Percentiles rank a stretch among this genome's conserved stretches.
phyloP scores from a whole-genome alignment of 2,113 vertebrate species.

The Gorsachius goisagi region DNA sequence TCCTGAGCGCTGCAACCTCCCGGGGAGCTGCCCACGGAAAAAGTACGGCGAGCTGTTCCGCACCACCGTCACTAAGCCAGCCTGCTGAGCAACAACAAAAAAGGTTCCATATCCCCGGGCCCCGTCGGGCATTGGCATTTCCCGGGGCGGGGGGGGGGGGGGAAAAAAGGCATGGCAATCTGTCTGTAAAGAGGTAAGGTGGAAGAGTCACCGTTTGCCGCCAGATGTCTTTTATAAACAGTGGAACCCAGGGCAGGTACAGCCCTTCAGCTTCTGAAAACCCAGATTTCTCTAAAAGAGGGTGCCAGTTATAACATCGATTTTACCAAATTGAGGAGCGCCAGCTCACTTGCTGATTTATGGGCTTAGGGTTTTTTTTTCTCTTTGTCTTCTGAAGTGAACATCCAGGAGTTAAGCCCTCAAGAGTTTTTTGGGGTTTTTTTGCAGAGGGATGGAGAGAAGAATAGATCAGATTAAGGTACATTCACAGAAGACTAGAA shows the following conservation, averaged over 20 bases:
- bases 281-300: not conserved
- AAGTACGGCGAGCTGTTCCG: not conserved
- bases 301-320: not conserved
- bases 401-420: not conserved
- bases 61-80: too few species aligned
- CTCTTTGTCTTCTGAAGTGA: not conserved
- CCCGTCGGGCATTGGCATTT: not conserved
- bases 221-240: not conserved
- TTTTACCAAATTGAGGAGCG: not conserved
- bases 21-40: too few species aligned
- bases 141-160: too few species aligned
- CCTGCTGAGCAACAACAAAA: not conserved
- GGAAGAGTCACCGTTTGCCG: too few species aligned
- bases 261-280: not conserved
- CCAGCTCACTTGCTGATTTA: not conserved
- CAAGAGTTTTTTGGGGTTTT: not conserved
- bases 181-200: not conserved
- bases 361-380: not conserved
- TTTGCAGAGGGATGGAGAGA: not conserved
- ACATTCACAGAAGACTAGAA: not conserved
- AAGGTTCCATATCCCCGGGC: fast-evolving
- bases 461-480: not conserved
- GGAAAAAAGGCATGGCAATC: not conserved
- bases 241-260: not conserved
- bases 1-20: fast-evolving